Evolutionary conservation across 2,113 vertebrate genomes (phyloP), one percentile per base, ranked within the genome.

Genomic region (Craseonycteris thonglongyai): DNA sequence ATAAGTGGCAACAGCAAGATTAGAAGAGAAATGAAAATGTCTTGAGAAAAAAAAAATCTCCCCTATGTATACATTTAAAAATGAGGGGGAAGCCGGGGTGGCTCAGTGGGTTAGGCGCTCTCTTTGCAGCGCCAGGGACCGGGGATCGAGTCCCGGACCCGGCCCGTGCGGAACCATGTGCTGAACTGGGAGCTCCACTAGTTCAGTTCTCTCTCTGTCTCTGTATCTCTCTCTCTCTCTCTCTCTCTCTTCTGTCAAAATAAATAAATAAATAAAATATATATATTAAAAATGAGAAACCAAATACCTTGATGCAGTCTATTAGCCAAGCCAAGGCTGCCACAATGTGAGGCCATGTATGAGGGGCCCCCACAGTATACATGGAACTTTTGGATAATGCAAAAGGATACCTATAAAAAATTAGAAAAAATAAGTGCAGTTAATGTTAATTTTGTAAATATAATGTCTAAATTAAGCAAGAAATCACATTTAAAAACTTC

Each of bases 311-410:
- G 81, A 99, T 98, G 71, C 97, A 98, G 95, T 99, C 99, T 95
- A 98, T 99, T 21, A 99, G 97, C 99, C 99, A 99, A 95, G 99
- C 97, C 87, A 99, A 98, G 94, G 99, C 99, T 63, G 99, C 98
- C 84, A 99, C 98, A 14, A 99, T 99, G 98, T 99, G 99, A 92
- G 99, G 99, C 99, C 99, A 99, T 0, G 99, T 99, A 88, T 99
- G 99, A 33, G 99, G 99, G 45, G 99, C 99, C 76, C 99, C 99
- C 33, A 99, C 99, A 0, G 99, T 99, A 96, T 99, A 99, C 99
- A 99, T 99, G 54, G 99, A 99, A 88, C 98, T 99, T 98, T 99
- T 99, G 24, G 99, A 99, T 88, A 99, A 97, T 51, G 98, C 95
- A 98, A 99, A 99, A 14, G 99, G 99, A 96, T 99, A 99, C 96